Evolutionary conservation across 2,113 vertebrate species (phyloP), one percentile per base, ranked within the genome.

Genomic region (Aleadryas rufinucha): DNA sequence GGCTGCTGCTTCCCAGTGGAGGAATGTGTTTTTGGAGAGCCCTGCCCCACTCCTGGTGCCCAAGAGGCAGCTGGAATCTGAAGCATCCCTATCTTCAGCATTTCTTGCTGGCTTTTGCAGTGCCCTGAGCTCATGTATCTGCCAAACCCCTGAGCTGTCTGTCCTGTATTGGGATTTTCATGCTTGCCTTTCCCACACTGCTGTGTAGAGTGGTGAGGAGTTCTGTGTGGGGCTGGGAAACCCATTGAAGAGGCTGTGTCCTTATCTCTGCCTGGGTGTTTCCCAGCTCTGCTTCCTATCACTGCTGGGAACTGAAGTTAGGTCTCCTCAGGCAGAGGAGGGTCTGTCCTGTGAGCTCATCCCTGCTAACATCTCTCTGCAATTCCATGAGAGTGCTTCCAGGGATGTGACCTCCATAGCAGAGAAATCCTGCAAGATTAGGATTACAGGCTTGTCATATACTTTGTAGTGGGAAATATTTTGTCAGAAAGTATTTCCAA

Each of bases 1-100:
- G 35, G 56, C 84, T 93, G 65, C 52, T 35, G 60, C 76, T 94
- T 84, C 57, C 49, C 77, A 1, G 47, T 49, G 65, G 24, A 96
- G 93, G 91, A 97, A 91, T 93, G 95, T 49, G 57, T 30, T 96
- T 95, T 95, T 12, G 15, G 83, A 95, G 60, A 80, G 84, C 72
- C 68, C 80, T 91, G 47, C 86, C 86, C 70, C 0, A 0, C 24
- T 72, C 6, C 1, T 4, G 12, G 31, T 95, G 64, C 85, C 88
- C n/a, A 13, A 44, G 57, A 77, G 60, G 86, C 80, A 94, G n/a
- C 56, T 92, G 96, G 93, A 95, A 93, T 95, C 91, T 79, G 70
- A 96, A 84, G 81, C 69, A 89, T 96, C 77, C 63, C 78, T 93
- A 27, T 89, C 93, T 88, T 72, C 69, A 71, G 61, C 57, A 53